Conservation (phyloP, 2,888 invertebrate species). For the Tyria jacobaeae region DNA sequence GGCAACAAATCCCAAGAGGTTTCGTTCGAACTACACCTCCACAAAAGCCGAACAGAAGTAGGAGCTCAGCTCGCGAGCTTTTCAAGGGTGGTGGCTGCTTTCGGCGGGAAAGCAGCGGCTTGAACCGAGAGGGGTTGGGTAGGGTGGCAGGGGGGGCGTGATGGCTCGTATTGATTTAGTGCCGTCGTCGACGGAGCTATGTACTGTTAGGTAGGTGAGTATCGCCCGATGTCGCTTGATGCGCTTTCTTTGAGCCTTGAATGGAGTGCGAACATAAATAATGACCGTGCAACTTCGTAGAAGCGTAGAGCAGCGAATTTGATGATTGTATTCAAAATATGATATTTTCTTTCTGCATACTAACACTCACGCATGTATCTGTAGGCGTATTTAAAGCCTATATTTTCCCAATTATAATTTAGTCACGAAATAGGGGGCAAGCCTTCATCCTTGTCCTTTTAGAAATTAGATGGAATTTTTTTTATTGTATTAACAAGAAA, state of each 20-base stretch:
- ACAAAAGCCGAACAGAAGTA: slow-evolving; percentile 87
- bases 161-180: slow-evolving; percentile 88
- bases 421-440: too few species aligned
- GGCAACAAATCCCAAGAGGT: slow-evolving; percentile 83
- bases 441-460: too few species aligned
- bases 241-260: slow-evolving; percentile 79
- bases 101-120: slow-evolving; percentile 83
- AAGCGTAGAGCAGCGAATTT: not conserved
- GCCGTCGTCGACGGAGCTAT: slow-evolving; percentile 86
- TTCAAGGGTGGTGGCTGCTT: slow-evolving; percentile 86
- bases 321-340: not conserved
- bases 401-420: too few species aligned
- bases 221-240: slow-evolving; percentile 81
- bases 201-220: slow-evolving; percentile 80
- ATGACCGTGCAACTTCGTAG: slow-evolving; percentile 26
- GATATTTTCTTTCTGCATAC: not conserved
- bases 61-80: slow-evolving; percentile 86
- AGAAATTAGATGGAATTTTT: too few species aligned
- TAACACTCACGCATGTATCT: not conserved
- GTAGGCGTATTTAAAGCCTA: too few species aligned
- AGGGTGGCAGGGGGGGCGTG: slow-evolving; percentile 72
- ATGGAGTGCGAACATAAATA: slow-evolving; percentile 51
- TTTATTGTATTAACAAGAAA: too few species aligned
- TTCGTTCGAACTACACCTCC: slow-evolving; percentile 81
- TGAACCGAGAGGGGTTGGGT: slow-evolving; percentile 63